Conservation (phyloP, 1,140 invertebrate species). For the Caenorhabditis tropicalis region DNA sequence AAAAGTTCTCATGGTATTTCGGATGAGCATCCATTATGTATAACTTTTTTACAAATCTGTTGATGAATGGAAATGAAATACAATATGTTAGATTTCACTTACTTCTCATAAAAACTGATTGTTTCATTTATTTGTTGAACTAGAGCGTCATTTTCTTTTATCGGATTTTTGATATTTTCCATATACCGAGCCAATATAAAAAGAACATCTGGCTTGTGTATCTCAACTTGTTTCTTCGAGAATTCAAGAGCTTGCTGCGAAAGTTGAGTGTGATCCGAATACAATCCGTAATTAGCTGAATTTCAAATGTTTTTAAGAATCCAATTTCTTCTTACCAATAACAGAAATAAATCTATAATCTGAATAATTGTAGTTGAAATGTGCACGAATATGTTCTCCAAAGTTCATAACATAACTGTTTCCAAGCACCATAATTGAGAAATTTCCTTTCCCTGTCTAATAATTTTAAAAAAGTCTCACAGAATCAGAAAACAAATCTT, state of each 20-base stretch:
- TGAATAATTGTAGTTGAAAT: slow-evolving; percentile 1
- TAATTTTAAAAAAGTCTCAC: neutral
- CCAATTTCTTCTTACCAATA: neutral
- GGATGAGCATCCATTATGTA: neutral
- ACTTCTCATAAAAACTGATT: slow-evolving; percentile 3
- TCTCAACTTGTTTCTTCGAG: neutral
- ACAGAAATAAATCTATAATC: neutral
- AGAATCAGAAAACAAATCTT: neutral
- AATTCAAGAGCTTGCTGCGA: neutral
- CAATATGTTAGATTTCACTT: neutral
- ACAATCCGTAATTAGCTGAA: neutral
- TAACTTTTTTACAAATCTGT: neutral
- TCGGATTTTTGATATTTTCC: neutral
- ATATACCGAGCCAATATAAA: neutral
- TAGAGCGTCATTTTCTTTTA: neutral
- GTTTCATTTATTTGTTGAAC: neutral
- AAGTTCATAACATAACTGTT: neutral
- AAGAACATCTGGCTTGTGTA: neutral
- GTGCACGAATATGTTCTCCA: neutral
- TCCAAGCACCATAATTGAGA: neutral
- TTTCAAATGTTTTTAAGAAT: no score
- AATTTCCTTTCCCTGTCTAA: neutral
- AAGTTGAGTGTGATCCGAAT: neutral
- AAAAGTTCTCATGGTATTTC: neutral
- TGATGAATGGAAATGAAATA: neutral